Base-by-base conservation (phyloP, 2,113 vertebrate species). In the Sturnus vulgaris region DNA sequence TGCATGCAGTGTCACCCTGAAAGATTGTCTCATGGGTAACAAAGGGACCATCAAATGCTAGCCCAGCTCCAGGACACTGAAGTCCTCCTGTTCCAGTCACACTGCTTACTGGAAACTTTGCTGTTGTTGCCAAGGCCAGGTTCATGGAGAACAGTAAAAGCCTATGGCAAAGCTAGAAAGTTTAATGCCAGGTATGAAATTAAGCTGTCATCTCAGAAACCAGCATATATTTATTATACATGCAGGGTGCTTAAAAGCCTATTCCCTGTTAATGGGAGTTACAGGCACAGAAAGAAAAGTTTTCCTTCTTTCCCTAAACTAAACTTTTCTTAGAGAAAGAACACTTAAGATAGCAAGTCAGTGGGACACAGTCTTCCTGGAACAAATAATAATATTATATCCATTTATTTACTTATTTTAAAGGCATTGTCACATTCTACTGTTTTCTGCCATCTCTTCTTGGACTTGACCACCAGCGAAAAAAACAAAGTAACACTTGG, bases 141-240 rank as follows among this genome's bases (percentile, higher is more conserved):
- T 92, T 94, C 80, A 83, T 60, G 49, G 44, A 93, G 64, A 76
- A 86, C 1, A 90, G 15, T 57, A 39, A 88, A 93, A 90, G 52
- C 33, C 64, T 71, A 83, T 56, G 49, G 88, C 72, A 77, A 92
- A 88, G 73, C 53, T 83, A 68, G 61, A 78, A 78, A 61, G 49
- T 93, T 83, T 71, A 90, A 86, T 83, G 72, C 96, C 93, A 96
- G 72, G 65, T 92, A 86, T 57, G 90, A 96, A 95, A 93, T 94
- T 93, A 95, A 88, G 65, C 60, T 93, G 75, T 88, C 93, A 88
- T 64, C 72, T 90, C 39, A 77, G 42, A 80, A 92, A 90, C 66
- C 39, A 86, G 68, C 50, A 40, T 66, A 8, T 89, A 87, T 95
- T 90, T 86, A 83, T 86, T 90, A 47, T 52, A 83, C 0, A 2